phyloP scores from a whole-genome alignment of 92 coral and sea anemone genomes.

The Diadumene lineata region DNA sequence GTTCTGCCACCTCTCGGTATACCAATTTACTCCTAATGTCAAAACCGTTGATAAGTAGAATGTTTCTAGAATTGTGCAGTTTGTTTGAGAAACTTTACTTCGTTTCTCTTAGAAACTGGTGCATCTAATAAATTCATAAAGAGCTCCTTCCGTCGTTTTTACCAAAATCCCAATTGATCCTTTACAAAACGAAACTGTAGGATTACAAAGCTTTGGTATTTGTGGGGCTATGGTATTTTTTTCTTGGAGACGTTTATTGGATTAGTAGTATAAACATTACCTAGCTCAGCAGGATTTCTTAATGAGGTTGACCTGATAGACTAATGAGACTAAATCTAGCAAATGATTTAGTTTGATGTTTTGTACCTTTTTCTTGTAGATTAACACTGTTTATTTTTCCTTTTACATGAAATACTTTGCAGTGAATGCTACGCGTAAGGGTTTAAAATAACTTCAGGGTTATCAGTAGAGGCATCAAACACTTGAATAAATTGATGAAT shows the following conservation, averaged over 20 bases:
- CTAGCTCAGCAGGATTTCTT: not conserved
- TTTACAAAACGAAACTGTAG: not conserved
- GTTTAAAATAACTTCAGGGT: too few relatives aligned
- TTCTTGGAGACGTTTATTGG: not conserved
- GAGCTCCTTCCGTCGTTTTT: not conserved
- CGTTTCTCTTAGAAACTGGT: not conserved
- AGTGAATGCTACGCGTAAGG: too few relatives aligned
- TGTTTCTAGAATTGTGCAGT: too few relatives aligned
- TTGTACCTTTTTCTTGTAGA: too few relatives aligned
- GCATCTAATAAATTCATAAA: not conserved
- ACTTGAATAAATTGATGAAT: too few relatives aligned
- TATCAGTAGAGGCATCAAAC: too few relatives aligned
- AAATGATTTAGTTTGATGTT: not conserved
- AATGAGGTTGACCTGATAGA: not conserved
- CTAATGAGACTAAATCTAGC: not conserved
- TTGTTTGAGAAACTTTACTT: not conserved
- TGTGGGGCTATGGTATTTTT: not conserved
- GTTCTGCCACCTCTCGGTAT: too few relatives aligned
- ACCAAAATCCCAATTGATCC: conserved; percentile 2
- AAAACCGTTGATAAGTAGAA: too few relatives aligned
- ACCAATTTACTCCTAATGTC: too few relatives aligned
- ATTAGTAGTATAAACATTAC: not conserved
- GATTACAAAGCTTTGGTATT: not conserved
- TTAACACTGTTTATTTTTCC: too few relatives aligned
- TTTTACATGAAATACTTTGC: too few relatives aligned